Conservation (phyloP, 2,888 invertebrate species). For the Horisme vitalbata region DNA sequence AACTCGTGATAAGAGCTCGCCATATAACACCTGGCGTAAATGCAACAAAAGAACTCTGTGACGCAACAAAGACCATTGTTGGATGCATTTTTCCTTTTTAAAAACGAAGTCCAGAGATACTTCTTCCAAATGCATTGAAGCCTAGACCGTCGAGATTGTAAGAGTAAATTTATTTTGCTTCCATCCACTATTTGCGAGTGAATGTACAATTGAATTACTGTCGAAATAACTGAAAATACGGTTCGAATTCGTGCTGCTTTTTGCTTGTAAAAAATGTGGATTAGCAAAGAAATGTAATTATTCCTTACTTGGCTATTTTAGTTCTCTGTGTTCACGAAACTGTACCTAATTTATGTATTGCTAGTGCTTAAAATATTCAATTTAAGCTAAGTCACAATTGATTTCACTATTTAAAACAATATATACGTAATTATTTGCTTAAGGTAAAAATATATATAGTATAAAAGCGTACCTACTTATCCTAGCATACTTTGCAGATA, state of each 20-base stretch:
- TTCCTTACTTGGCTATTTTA: background rate
- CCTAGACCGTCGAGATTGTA: constrained; percentile 26
- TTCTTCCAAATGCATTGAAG: constrained; percentile 40
- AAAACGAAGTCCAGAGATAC: constrained; percentile 35
- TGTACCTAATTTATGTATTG: too few species aligned
- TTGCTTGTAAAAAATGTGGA: background rate
- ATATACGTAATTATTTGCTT: too few species aligned
- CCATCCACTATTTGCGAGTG: background rate
- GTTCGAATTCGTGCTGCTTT: background rate
- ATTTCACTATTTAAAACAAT: too few species aligned
- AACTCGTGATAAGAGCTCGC: background rate
- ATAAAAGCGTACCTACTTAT: too few species aligned
- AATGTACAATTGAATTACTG: constrained; percentile 3
- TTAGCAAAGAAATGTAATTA: background rate
- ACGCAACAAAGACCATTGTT: constrained; percentile 60
- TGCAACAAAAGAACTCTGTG: constrained; percentile 31
- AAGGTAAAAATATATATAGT: too few species aligned
- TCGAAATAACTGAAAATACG: background rate
- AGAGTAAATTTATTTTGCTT: constrained; percentile 22
- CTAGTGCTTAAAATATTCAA: too few species aligned
- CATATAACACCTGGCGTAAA: constrained; percentile 27
- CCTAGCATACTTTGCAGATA: too few species aligned
- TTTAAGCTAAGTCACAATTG: too few species aligned
- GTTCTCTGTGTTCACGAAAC: background rate
- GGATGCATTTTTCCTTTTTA: constrained; percentile 42